phyloP scores from a whole-genome alignment of 2,797 vertebrate genomes.

The Limosa lapponica region DNA sequence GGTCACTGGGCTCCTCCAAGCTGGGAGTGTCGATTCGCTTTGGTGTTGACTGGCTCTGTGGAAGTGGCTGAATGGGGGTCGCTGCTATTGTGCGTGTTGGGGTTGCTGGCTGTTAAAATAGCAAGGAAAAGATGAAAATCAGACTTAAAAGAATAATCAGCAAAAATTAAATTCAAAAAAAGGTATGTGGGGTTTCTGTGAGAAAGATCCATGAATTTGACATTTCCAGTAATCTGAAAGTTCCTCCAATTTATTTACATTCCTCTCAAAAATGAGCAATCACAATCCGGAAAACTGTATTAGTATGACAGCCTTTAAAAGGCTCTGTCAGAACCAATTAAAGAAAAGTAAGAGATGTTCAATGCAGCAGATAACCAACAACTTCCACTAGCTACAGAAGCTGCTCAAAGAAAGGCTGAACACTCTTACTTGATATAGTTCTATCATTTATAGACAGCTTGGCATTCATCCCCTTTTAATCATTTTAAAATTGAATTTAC shows the following conservation, averaged over 20 bases:
- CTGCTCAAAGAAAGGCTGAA: neutral
- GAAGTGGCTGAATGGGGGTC: conserved; percentile 91
- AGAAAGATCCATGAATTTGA: neutral
- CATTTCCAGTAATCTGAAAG: neutral
- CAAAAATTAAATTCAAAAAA: neutral
- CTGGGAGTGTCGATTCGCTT: conserved; percentile 96
- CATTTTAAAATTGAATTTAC: neutral
- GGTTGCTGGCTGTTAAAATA: conserved; percentile 89
- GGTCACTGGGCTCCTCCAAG: conserved; percentile 98
- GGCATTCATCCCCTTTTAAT: neutral
- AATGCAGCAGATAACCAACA: neutral
- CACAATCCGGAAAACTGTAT: neutral
- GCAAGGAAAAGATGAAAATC: neutral
- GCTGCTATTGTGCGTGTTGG: conserved; percentile 97
- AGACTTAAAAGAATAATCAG: neutral
- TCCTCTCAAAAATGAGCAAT: neutral
- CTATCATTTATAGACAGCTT: neutral
- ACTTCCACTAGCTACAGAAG: neutral
- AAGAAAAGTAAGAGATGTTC: neutral
- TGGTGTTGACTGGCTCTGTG: conserved; percentile 96
- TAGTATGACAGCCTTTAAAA: neutral
- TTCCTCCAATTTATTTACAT: neutral
- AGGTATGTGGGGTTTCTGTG: neutral
- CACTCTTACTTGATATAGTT: neutral
- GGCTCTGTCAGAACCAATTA: neutral